These are phyloP conservation scores for Neogale vison DNA, from an alignment of 2,113 vertebrate genomes.

Conservation along the genomic window DNA sequence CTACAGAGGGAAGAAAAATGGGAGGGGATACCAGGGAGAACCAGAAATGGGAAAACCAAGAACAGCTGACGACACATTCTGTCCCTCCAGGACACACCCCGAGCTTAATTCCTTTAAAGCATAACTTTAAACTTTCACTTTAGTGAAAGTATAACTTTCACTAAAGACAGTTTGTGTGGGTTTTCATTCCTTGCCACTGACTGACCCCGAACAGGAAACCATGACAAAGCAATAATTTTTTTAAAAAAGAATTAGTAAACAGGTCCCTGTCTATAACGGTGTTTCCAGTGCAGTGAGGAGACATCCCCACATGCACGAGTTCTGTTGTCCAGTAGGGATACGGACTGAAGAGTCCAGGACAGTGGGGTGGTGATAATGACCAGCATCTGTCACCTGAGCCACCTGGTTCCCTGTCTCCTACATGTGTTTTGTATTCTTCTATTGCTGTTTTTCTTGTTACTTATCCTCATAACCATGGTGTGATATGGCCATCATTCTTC, in stretches of 20 bases:
- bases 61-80: accelerated
- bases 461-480: background rate
- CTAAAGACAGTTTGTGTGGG: background rate
- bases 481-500: background rate
- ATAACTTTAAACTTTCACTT: too few relatives aligned
- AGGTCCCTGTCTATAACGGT: background rate
- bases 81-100: background rate
- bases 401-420: background rate
- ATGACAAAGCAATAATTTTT: background rate
- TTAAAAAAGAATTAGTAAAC: background rate
- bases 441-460: background rate
- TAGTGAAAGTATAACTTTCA: background rate
- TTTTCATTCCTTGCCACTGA: background rate
- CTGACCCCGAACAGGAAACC: background rate
- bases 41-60: background rate
- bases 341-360: background rate
- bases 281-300: background rate
- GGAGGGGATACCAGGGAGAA: background rate
- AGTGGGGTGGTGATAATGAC: background rate
- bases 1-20: background rate
- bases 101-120: background rate
- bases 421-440: background rate
- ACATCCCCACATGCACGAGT: background rate
- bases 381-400: background rate
- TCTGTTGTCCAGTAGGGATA: background rate